These are phyloP conservation scores for Tachyglossus aculeatus DNA, from an alignment of 2,797 vertebrate species.

Conservation along the genomic window DNA sequence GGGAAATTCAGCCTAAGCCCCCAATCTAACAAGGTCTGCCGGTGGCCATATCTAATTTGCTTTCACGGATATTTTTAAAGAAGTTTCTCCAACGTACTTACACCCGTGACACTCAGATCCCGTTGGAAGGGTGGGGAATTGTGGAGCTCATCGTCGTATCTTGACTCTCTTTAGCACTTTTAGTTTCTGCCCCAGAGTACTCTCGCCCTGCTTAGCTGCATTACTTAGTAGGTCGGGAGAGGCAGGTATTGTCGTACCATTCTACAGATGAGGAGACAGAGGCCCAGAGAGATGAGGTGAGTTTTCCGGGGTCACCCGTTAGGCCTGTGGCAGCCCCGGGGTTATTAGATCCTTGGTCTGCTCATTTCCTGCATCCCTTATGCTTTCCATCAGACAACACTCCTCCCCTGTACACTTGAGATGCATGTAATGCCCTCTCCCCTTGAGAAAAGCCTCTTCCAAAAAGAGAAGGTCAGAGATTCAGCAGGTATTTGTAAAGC, in stretches of 20 bases:
- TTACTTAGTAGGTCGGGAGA: no score
- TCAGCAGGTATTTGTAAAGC: no score
- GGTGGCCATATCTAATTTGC: constrained; percentile 46
- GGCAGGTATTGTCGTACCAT: background rate
- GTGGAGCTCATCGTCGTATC: constrained; percentile 41
- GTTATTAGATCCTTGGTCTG: constrained; percentile 1
- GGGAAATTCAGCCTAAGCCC: constrained; percentile 61
- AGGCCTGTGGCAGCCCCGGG: background rate
- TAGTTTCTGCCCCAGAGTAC: no score
- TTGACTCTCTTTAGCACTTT: no score
- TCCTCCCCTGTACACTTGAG: no score
- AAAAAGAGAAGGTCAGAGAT: no score
- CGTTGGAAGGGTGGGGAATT: constrained; percentile 36
- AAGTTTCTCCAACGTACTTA: constrained; percentile 50
- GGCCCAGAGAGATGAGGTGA: background rate
- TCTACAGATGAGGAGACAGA: constrained; percentile 20
- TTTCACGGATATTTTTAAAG: constrained; percentile 53
- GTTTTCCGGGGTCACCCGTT: constrained; percentile 1
- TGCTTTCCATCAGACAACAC: no score
- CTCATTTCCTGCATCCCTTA: no score
- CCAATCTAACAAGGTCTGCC: constrained; percentile 58
- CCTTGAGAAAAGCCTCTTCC: no score
- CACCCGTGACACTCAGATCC: constrained; percentile 52
- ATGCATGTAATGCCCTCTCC: no score
- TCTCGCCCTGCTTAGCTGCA: no score